Evolutionary conservation across 2,113 vertebrate genomes (phyloP).

Genomic region (Phyllostomus hastatus): DNA sequence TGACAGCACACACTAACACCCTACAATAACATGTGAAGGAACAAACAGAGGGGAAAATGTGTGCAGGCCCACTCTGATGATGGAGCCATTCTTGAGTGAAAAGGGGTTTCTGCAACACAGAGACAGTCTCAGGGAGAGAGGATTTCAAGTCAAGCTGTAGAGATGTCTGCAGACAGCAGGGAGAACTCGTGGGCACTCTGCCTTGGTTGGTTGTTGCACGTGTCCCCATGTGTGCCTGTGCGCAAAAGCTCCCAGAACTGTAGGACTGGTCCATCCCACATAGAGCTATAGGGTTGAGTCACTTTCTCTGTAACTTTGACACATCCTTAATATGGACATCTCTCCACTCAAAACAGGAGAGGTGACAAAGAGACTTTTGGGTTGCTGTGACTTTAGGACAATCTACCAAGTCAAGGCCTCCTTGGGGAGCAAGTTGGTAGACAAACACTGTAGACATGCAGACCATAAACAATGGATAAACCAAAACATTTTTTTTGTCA

Average conservation of each 20-base stretch:
- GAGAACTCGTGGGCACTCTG: background rate
- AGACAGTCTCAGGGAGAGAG: background rate
- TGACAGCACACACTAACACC: background rate
- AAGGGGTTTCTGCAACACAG: background rate
- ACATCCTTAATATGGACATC: background rate
- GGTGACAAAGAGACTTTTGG: background rate
- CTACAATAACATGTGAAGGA: background rate
- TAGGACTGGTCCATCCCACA: background rate
- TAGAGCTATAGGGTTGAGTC: background rate
- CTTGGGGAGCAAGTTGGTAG: background rate
- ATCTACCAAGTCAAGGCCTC: background rate
- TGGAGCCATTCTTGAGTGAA: background rate
- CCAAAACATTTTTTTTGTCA: background rate
- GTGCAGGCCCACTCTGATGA: fast-evolving
- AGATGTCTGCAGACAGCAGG: background rate
- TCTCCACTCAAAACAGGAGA: background rate
- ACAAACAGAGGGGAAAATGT: background rate
- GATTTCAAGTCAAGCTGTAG: background rate
- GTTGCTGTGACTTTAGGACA: background rate
- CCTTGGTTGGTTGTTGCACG: no score
- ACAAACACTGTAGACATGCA: background rate
- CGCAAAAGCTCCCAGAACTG: background rate
- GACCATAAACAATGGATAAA: background rate
- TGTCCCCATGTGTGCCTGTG: background rate
- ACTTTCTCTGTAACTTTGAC: background rate